A percentile compares a stretch with the other conserved stretches of the same genome.
Conservation (phyloP, 2,888 invertebrate genomes). For the Drosophila monieri region DNA sequence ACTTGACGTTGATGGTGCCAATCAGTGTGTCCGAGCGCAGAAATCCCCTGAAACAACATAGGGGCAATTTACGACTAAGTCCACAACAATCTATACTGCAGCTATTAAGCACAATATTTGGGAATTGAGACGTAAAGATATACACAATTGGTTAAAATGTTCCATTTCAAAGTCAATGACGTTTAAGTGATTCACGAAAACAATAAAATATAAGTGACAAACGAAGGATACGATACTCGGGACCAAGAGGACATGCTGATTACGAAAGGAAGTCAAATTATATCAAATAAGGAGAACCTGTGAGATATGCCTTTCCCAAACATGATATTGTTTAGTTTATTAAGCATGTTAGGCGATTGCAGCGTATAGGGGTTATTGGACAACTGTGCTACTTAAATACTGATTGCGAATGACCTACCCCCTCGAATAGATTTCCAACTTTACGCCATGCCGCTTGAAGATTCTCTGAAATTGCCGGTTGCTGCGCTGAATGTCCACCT, state of each 20-base stretch:
- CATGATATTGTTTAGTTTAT: conserved; percentile 7
- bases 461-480: conserved; percentile 92
- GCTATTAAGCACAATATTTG: conserved; percentile 69
- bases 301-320: not conserved
- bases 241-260: conserved; percentile 23
- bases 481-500: conserved; percentile 91
- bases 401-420: conserved; percentile 88
- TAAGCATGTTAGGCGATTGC: conserved; percentile 34
- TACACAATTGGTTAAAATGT: conserved; percentile 53
- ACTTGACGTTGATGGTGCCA: conserved; percentile 92
- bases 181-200: conserved; percentile 25
- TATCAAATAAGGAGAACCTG: not conserved
- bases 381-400: conserved; percentile 6
- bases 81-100: conserved; percentile 84
- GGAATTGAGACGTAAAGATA: conserved; percentile 62
- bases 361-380: conserved; percentile 7
- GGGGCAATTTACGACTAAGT: conserved; percentile 84
- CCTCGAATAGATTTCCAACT: conserved; percentile 95
- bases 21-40: conserved; percentile 94
- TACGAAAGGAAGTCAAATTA: conserved; percentile 13
- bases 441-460: conserved; percentile 94
- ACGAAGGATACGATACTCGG: conserved; percentile 5
- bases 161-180: conserved; percentile 22
- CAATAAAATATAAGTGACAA: not conserved
- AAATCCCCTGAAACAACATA: conserved; percentile 94